Evolutionary conservation across 2,888 invertebrate species (phyloP).

Genomic region (Slavum lentiscoides): DNA sequence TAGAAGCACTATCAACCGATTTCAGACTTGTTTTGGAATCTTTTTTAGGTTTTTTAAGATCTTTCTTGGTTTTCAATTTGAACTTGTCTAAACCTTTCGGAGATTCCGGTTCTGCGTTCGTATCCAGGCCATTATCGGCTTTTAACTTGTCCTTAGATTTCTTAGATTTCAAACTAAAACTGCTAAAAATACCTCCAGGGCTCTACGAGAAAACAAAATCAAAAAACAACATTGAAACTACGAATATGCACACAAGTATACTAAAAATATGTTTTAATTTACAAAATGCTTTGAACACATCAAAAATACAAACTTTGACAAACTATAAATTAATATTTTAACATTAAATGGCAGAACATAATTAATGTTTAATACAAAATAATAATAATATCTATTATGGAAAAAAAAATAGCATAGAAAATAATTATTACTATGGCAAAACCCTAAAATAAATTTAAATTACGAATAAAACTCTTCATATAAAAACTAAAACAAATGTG

Average conservation of each 20-base stretch:
- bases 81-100: slow-evolving; percentile 48
- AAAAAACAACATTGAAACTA: slow-evolving; percentile 54
- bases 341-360: not conserved
- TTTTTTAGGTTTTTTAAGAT: slow-evolving; percentile 60
- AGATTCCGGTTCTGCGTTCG: slow-evolving; percentile 36
- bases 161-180: slow-evolving; percentile 54
- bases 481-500: not conserved
- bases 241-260: slow-evolving; percentile 43
- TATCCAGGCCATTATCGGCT: slow-evolving; percentile 17
- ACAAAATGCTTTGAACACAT: not conserved
- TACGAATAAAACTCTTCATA: not conserved
- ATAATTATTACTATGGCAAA: not conserved
- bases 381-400: not conserved
- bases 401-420: not conserved
- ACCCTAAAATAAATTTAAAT: not conserved
- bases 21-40: slow-evolving; percentile 59
- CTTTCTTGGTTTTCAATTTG: slow-evolving; percentile 58
- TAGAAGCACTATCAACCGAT: slow-evolving; percentile 55
- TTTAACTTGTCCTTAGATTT: slow-evolving; percentile 54
- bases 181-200: slow-evolving; percentile 55
- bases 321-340: not conserved
- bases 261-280: slow-evolving; percentile 1
- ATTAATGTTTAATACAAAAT: not conserved
- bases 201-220: slow-evolving; percentile 55
- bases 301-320: not conserved